Base-by-base conservation (phyloP, 2,888 invertebrate species). In the Zaprionus bogoriensis region DNA sequence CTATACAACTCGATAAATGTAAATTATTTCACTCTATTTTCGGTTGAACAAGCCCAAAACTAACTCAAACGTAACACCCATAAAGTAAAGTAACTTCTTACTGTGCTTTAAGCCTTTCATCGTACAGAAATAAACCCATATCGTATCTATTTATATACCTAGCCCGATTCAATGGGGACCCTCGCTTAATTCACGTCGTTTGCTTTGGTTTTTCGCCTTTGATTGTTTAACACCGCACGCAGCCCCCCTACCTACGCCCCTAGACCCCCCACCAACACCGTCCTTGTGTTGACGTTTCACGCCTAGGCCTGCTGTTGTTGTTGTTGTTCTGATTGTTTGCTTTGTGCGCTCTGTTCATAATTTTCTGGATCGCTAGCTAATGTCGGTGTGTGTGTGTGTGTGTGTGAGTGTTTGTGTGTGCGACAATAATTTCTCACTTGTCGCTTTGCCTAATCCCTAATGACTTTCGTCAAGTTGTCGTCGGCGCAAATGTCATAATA, bases 391-490 rank as follows among this genome's bases (percentile, higher is more conserved):
- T 27, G 10, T 27, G 10, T 27, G 27, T 27, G 10, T 27, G 27
- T 27, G 27, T 27, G 10, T 27, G 10, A 10, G 27, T 27, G 10
- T 27, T 9, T 27, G 27, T 27, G 27, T 27, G 27, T 9, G 32
- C 32, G 32, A 74, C 55, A 64, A 52, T 52, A 59, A 63, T 48
- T 76, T 57, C 10, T 57, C n/a, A 39, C 44, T 39, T 48, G 47
- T 38, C 23, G 57, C 42, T 25, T 44, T 23, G 20, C 51, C 46
- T 45, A 72, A 84, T 81, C 78, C 69, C 67, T 81, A 81, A 81
- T 82, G 85, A 87, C 67, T 78, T 84, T 84, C 82, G 73, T 84
- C 85, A 81, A 87, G 65, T 81, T 84, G 87, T 87, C 81, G 82
- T 62, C 67, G n/a, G 59, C 50, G 47, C 77, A 61, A 80, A 84